Base-by-base conservation (phyloP, 2,113 vertebrate genomes). In the Pseudorasbora parva region DNA sequence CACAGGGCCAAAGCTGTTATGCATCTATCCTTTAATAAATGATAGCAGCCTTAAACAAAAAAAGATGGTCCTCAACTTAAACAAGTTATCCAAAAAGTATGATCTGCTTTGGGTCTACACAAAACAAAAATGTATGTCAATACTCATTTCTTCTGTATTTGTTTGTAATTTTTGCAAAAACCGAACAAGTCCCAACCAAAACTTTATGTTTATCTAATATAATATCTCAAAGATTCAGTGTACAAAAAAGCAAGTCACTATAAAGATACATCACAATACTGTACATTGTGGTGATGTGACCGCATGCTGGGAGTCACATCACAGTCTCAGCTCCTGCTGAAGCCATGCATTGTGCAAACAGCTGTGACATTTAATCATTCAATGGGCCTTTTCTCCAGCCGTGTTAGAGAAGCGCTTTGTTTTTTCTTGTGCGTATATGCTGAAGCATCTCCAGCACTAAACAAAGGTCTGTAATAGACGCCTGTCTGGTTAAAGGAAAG, bases 341-440 rank as follows among this genome's bases (percentile, higher is more conserved):
- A 88, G 86, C 84, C 92, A 90, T 92, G 91, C 90, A 92, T 88
- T 85, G 88, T 87, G 74, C 83, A 85, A 60, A 51, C 75, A 93
- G 95, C 94, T 86, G 83, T 91, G 71, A 86, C 86, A 89, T 91
- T 91, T 75, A 75, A 43, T 25, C 78, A 51, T 51, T 83, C 92
- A 94, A 93, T 91, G 93, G 93, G 93, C 94, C 95, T 95, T 95
- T 93, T 88, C 89, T 89, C 88, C 93, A 90, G 25, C 30, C 21
- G 45, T 56, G 37, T 59, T 19, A 45, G 25, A 78, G n/a, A 27
- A 69, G 37, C 1, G 11, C 27, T 78, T 56, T 78, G 72, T 75
- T 47, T 49, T 23, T 51, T 74, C 23, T 25, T 27, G 15, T 56
- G 47, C 41, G 47, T 11, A 68, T n/a, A 69, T 23, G 37, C 62